These are phyloP conservation scores for Petrosia ficiformis DNA, from an alignment of 37 sponge, comb jelly and placozoan genomes.

Conservation along the genomic window DNA sequence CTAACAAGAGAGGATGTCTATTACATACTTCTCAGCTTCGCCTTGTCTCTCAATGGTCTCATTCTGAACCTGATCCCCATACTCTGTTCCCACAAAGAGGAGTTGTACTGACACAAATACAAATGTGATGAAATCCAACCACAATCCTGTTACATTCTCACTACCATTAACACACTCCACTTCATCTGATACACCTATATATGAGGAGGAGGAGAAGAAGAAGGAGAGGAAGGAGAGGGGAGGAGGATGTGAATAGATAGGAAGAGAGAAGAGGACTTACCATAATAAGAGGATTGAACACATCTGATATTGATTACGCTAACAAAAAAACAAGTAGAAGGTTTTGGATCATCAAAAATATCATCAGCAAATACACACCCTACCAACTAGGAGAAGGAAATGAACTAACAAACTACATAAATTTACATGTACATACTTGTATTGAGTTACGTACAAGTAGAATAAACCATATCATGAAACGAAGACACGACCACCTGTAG, in stretches of 20 bases:
- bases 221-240: no score
- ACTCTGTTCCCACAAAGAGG: slow-evolving; percentile 33
- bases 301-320: no score
- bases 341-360: no score
- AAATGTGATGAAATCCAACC: slow-evolving; percentile 69
- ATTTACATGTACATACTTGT: neutral
- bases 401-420: no score
- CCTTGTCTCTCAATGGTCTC: slow-evolving; percentile 16
- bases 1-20: no score
- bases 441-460: neutral
- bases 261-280: no score
- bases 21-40: slow-evolving; percentile 29
- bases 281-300: no score
- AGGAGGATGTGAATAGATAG: no score
- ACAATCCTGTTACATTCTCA: slow-evolving; percentile 33
- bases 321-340: no score
- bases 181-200: neutral
- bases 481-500: neutral
- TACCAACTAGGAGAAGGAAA: no score
- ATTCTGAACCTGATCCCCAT: slow-evolving; percentile 21
- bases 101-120: slow-evolving; percentile 67
- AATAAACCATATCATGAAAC: neutral
- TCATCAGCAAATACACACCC: no score
- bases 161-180: neutral
- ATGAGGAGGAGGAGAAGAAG: neutral